Evolutionary conservation across 1,140 invertebrate species (phyloP).

Genomic region (Matsumurasca onukii): DNA sequence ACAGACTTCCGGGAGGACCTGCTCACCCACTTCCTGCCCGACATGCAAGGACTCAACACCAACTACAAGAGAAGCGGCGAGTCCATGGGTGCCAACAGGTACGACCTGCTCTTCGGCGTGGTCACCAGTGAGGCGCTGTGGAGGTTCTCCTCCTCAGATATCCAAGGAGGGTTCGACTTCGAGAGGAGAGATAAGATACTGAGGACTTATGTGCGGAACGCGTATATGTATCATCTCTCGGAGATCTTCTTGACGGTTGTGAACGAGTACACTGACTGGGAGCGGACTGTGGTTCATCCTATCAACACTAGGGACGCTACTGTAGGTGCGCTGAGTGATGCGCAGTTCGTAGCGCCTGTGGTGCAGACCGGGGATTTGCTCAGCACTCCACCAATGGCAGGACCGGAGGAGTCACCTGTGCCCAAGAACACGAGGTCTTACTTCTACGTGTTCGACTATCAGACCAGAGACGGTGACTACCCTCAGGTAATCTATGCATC

Average conservation of each 20-base stretch:
- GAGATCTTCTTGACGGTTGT: conserved; percentile 96
- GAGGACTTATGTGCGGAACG: conserved; percentile 90
- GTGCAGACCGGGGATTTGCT: conserved; percentile 79
- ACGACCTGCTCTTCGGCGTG: conserved; percentile 81
- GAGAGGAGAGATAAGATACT: conserved; percentile 87
- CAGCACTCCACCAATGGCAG: conserved; percentile 54
- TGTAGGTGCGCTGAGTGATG: conserved; percentile 89
- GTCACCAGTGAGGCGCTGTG: conserved; percentile 81
- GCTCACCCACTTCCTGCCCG: conserved; percentile 47
- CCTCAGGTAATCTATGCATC: conserved; percentile 62
- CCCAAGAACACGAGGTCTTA: conserved; percentile 60
- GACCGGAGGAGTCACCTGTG: not conserved
- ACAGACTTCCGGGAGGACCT: conserved; percentile 74
- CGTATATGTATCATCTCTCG: conserved; percentile 91
- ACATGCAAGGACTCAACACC: conserved; percentile 40
- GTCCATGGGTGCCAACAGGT: conserved; percentile 58
- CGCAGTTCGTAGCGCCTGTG: conserved; percentile 82
- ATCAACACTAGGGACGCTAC: conserved; percentile 91
- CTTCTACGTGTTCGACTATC: conserved; percentile 93
- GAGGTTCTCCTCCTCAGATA: conserved; percentile 79
- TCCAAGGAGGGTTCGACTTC: conserved; percentile 86
- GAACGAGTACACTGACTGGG: conserved; percentile 98
- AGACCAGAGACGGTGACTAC: conserved; percentile 88
- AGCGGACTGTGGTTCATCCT: conserved; percentile 86
- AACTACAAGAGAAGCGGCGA: conserved; percentile 51